Percentiles rank a stretch among this genome's conserved stretches.
Conservation (phyloP, 2,797 vertebrate species). For the Arremon brunneinucha region DNA sequence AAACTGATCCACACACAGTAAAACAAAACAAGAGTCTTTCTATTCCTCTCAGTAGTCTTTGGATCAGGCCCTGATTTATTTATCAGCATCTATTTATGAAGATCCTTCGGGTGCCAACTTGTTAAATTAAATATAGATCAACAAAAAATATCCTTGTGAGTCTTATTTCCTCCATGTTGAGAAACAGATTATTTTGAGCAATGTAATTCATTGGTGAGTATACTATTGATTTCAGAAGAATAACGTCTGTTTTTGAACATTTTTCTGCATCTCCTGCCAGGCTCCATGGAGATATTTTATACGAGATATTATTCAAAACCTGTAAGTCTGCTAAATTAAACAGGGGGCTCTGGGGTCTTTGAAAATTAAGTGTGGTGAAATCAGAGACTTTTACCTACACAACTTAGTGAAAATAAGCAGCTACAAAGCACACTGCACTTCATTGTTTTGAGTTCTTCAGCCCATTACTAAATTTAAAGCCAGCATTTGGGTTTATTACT, state of each 20-base stretch:
- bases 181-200: neutral
- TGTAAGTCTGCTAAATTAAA: constrained; percentile 60
- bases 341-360: constrained; percentile 22
- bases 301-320: constrained; percentile 51
- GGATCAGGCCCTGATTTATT: neutral
- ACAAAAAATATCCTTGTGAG: neutral
- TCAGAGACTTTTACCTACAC: constrained; percentile 37
- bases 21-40: neutral
- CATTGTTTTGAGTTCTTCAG: constrained; percentile 56
- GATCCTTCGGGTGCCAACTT: neutral
- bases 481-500: constrained; percentile 1
- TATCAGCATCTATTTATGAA: neutral
- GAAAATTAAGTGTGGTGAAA: constrained; percentile 66
- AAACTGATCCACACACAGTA: neutral
- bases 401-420: constrained; percentile 46
- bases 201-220: neutral
- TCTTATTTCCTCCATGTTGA: neutral
- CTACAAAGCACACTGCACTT: constrained; percentile 48
- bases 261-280: constrained; percentile 34
- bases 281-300: constrained; percentile 18
- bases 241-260: neutral
- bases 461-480: constrained; percentile 13
- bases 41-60: neutral
- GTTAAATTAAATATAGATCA: neutral
- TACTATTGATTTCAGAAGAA: constrained; percentile 17